These are phyloP conservation scores for Osmerus eperlanus DNA, from an alignment of 2,113 vertebrate genomes.

Conservation along the genomic window DNA sequence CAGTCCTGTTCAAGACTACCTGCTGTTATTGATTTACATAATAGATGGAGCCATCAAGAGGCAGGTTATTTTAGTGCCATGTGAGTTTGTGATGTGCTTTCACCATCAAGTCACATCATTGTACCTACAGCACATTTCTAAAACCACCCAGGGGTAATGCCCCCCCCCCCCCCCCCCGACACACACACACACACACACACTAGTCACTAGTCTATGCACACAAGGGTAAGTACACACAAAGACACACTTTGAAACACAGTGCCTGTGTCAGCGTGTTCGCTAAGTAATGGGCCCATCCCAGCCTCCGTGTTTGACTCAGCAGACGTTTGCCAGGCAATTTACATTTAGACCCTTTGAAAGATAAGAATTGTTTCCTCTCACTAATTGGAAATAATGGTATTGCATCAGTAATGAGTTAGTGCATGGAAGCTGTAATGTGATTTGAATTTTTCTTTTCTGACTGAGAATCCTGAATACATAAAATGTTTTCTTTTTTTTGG, in stretches of 20 bases:
- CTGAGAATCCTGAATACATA: too few species aligned
- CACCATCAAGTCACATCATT: too few species aligned
- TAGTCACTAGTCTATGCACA: background rate
- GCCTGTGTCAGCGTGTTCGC: slow-evolving; percentile 14
- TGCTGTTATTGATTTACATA: too few species aligned
- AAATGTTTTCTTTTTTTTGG: too few species aligned
- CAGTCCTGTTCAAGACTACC: too few species aligned
- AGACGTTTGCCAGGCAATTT: background rate
- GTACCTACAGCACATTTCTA: too few species aligned
- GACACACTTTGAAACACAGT: slow-evolving; percentile 8
- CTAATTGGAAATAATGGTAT: slow-evolving; percentile 15
- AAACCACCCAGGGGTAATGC: background rate
- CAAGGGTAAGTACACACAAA: background rate
- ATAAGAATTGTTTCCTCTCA: slow-evolving; percentile 6
- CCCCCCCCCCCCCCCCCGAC: background rate
- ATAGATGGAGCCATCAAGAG: too few species aligned
- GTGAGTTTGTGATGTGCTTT: too few species aligned
- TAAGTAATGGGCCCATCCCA: slow-evolving; percentile 18
- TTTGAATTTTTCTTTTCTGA: background rate
- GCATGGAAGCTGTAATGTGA: background rate
- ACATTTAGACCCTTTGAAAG: slow-evolving; percentile 15
- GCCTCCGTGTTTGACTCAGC: slow-evolving; percentile 25
- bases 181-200: background rate
- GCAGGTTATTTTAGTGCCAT: too few species aligned
- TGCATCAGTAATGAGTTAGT: background rate